These are phyloP conservation scores for Poecile atricapillus DNA, from an alignment of 2,113 vertebrate species.

Conservation along the genomic window DNA sequence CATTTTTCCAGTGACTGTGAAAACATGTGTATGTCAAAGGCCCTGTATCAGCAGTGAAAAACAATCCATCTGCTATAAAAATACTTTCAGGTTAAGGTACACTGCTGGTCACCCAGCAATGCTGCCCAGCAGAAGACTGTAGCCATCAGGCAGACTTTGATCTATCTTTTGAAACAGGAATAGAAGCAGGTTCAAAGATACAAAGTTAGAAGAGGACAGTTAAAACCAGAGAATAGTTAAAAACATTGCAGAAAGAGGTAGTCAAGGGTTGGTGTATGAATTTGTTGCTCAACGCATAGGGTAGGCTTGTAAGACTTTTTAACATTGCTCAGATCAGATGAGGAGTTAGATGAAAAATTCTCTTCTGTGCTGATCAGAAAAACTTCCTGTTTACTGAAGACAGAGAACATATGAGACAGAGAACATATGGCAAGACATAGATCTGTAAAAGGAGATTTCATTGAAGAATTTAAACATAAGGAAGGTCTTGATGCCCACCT, in stretches of 20 bases:
- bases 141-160: neutral
- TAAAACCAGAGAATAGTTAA: neutral
- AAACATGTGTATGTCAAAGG: accelerated
- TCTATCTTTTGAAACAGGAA: neutral
- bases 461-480: neutral
- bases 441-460: neutral
- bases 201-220: neutral
- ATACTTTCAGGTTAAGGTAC: neutral
- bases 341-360: neutral
- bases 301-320: neutral
- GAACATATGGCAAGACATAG: neutral
- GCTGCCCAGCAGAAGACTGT: neutral
- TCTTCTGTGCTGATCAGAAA: neutral
- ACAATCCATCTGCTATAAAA: neutral
- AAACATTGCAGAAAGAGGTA: neutral
- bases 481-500: neutral
- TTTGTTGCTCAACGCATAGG: neutral
- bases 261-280: neutral
- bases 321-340: neutral
- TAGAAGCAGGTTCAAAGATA: neutral
- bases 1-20: neutral
- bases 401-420: neutral
- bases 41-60: neutral
- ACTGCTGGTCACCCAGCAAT: neutral
- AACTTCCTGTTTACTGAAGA: neutral